Base-by-base conservation (phyloP, 2,113 vertebrate species). In the Numenius arquata region DNA sequence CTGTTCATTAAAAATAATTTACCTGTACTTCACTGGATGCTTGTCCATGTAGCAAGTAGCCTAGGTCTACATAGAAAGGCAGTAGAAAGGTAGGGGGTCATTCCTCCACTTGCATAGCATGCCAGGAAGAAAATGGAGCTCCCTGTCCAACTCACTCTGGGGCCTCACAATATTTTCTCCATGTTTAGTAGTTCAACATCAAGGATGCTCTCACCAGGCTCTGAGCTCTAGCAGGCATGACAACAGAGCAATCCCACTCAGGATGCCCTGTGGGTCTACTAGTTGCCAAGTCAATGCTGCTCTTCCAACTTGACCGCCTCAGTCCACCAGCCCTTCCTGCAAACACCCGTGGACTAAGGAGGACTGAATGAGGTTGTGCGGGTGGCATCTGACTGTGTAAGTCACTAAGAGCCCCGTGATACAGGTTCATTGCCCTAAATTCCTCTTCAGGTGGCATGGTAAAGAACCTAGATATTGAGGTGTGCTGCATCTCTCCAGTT, bases 331-430 rank as follows among this genome's bases (percentile, higher is more conserved):
- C 30, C 59, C 43, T 86, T 62, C 36, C 38, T 41, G 41, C 12
- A 25, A 18, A 65, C 36, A 19, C 22, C 38, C 0, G 0, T 1
- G 4, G 50, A 27, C 16, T 11, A 23, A 11, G 27, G 19, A 50
- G 34, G n/a, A 34, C 9, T 0, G 2, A 56, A 48, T 15, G 30
- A 82, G 14, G 11, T 41, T 63, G 36, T 25, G 10, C 0, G 1
- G 25, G 48, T 78, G 55, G 3, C 1, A 0, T 58, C 27, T 63
- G 26, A 30, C 21, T 25, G 15, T 17, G 12, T 20, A 36, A 84
- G 19, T 52, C 30, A 4, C 17, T 40, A 11, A 62, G 29, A 58
- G 29, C 53, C n/a, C 55, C 41, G 47, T 1, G 10, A n/a, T 47
- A 40, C 5, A 19, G 12, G 34, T 63, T 61, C 52, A 25, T 75